Evolutionary conservation across 2,113 vertebrate genomes (phyloP), one percentile per base, ranked within the genome.

Genomic region (Sapayoa aenigma): DNA sequence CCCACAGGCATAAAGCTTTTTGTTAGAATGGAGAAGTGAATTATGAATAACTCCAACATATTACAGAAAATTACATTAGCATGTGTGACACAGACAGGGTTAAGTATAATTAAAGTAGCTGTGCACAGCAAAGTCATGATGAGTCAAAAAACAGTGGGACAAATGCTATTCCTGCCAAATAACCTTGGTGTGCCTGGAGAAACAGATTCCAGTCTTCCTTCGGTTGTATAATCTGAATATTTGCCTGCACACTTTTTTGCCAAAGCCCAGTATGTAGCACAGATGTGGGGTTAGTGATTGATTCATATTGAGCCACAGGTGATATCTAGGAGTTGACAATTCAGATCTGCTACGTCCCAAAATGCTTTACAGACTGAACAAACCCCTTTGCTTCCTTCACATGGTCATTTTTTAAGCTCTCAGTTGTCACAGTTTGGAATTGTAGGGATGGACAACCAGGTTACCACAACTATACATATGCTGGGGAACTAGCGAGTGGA

Each of bases 51-150:
- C 31, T 75, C 28, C 58, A 79, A 63, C 41, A 59, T 71, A 49
- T 46, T 53, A 37, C 66, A 62, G 75, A 87, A 95, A 92, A 89
- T 93, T 79, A 79, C 31, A 89, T 63, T 72, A 68, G 69, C 91
- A 84, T 93, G 72, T 37, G 33, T 79, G 78, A 83, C 53, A 82
- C 27, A 68, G 74, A 87, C 81, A 94, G 63, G 55, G 37, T 83
- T 69, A 92, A 83, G 49, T 76, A 21, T 83, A 66, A 88, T 86
- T 88, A 73, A 39, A 69, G 46, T 69, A 88, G 50, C 89, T 89
- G 65, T 59, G 46, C 39, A 53, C 42, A 87, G 62, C 49, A 23
- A 78, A 87, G 74, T 56, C 41, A 53, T 65, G 73, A 74, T 22
- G 80, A 30, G 15, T 83, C 27, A 79, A 73, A 80, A 71, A 92